Evolutionary conservation across 2,888 invertebrate species (phyloP).

Genomic region (Anoplius nigerrimus): DNA sequence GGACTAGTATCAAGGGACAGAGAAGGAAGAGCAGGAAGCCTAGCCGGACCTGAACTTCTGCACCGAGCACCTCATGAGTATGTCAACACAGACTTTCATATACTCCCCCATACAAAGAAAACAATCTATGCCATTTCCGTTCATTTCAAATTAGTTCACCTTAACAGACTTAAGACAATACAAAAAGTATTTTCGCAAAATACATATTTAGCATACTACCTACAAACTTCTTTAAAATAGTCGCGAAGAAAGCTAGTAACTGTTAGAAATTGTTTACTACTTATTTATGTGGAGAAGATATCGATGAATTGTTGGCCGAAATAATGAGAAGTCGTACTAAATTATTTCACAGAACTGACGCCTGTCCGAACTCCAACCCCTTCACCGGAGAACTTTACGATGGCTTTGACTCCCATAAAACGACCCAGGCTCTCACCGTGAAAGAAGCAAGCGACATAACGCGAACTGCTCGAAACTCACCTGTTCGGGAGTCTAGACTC

Average conservation of each 20-base stretch:
- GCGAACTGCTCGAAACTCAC: background rate
- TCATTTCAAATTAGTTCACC: background rate
- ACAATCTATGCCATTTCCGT: background rate
- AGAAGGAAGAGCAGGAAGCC: constrained; percentile 68
- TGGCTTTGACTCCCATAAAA: constrained; percentile 8
- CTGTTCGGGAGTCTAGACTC: constrained; percentile 1
- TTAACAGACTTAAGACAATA: background rate
- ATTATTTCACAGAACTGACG: constrained; percentile 60
- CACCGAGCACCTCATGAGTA: constrained; percentile 70
- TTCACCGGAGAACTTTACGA: constrained; percentile 33
- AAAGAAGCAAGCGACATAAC: background rate
- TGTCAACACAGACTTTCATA: background rate
- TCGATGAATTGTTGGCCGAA: too few species aligned
- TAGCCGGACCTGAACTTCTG: constrained; percentile 68
- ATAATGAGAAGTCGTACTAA: background rate
- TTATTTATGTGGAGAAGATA: too few species aligned
- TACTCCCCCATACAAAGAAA: background rate
- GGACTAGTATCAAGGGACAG: constrained; percentile 69
- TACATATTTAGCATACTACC: too few species aligned
- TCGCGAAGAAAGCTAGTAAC: too few species aligned
- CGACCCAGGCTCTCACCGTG: background rate
- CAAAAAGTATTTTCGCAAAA: too few species aligned
- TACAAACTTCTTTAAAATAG: too few species aligned
- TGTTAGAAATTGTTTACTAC: too few species aligned
- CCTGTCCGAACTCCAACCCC: constrained; percentile 63